Base-by-base conservation (phyloP, 2,888 invertebrate genomes). In the Orthosia cruda region DNA sequence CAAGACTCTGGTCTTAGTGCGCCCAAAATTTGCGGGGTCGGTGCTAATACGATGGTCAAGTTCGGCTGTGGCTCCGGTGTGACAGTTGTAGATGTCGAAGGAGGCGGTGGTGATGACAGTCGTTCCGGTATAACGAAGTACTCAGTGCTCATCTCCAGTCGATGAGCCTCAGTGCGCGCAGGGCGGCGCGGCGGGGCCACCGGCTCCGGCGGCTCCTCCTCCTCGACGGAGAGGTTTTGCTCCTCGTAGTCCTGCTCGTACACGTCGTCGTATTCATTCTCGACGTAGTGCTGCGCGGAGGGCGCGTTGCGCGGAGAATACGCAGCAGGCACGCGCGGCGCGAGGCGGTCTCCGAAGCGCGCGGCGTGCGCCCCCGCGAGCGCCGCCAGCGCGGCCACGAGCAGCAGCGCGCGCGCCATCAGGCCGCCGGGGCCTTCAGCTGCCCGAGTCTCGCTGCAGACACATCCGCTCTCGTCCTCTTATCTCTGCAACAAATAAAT, bases 111-210 rank as follows among this genome's bases (percentile, higher is more conserved):
- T 67, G 91, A 90, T 63, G 93, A 89, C 26, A 89, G 88, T 79
- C 96, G 96, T 87, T 97, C 97, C 52, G 98, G 98, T 88, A 98
- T 97, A 86, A 98, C 97, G 94, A 98, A 98, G 95, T 98, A 98
- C 94, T 98, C 98, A 9, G 98, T 98, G 94, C 98, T 98, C 97
- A 98, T 98, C 94, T 98, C 98, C 63, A 98, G 95, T 45, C 97
- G 97, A 85, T 97, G 97, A 64, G 96, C 95, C 88, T 96, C 94
- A 55, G 96, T 95, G 75, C 95, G 94, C 49, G 93, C 93, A 63
- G 96, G 95, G 32, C 95, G 94, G 54, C 94, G 94, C 69, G 92
- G 93, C 5, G 93, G 92, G 15, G 92, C 90, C 58, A 91, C 93
- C 2, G 92, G 91, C 71, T 93, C 91, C 23, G 91, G 87, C 55